These are phyloP conservation scores for Belonocnema kinseyi DNA, from an alignment of 1,140 invertebrate genomes.

Conservation along the genomic window DNA sequence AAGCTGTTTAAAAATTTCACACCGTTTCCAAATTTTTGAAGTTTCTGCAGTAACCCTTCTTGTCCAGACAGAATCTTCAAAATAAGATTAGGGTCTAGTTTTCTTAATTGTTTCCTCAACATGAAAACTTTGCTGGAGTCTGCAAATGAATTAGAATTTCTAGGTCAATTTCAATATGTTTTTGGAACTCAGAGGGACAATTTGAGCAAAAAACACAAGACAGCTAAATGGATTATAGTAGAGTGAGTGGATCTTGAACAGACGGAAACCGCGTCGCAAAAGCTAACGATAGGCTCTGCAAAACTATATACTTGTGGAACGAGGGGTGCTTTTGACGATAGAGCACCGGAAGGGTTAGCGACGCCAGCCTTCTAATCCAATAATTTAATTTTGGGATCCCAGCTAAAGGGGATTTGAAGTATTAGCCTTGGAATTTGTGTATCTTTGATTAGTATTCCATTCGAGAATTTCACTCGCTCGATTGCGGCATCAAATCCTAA, in stretches of 20 bases:
- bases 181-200: neutral
- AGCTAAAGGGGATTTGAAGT: constrained; percentile 75
- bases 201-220: neutral
- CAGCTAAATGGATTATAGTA: neutral
- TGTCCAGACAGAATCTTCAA: too few species aligned
- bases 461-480: constrained; percentile 67
- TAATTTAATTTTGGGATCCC: constrained; percentile 75
- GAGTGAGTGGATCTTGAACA: neutral
- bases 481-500: constrained; percentile 74
- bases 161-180: neutral
- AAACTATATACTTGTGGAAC: neutral
- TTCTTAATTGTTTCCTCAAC: too few species aligned
- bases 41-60: too few species aligned
- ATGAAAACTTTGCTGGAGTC: too few species aligned
- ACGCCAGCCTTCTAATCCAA: constrained; percentile 72
- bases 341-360: constrained; percentile 58
- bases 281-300: constrained; percentile 19
- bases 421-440: constrained; percentile 75
- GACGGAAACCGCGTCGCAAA: neutral
- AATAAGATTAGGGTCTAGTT: too few species aligned
- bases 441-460: constrained; percentile 77
- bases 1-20: too few species aligned
- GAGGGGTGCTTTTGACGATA: constrained; percentile 39
- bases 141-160: too few species aligned
- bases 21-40: too few species aligned